Base-by-base conservation (phyloP, 2,797 vertebrate genomes). In the Microctenopoma lineatum region DNA sequence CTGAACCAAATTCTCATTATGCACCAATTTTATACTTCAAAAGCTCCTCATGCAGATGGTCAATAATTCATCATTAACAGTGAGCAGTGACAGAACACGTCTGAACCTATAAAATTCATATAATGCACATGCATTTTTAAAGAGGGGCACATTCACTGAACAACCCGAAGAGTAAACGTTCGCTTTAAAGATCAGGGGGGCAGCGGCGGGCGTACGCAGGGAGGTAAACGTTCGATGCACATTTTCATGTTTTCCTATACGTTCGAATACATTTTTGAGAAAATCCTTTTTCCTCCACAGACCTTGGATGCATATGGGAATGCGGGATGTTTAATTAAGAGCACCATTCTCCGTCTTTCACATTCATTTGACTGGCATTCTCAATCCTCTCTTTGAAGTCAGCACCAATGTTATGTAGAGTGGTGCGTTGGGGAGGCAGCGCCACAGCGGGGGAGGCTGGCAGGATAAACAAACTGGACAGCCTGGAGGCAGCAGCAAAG, bases 401-500 rank as follows among this genome's bases (percentile, higher is more conserved):
- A 54, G 57, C 7, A 52, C 39, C 39, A 52, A 48, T 56, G 75
- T 42, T 76, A 42, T 67, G 70, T 54, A 7, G 57, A 11, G 73
- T 1, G 26, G 10, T 66, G 70, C 51, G 80, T 36, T 50, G 52
- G 72, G 51, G 64, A 84, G 42, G 85, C 77, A 73, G 77, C 73
- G 7, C 47, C 69, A 1, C 70, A 68, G 86, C 70, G 81, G 86
- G 81, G 87, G 87, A 70, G 85, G 83, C 65, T 70, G 71, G 77
- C 70, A 59, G 69, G 78, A 86, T 85, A 83, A 88, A 88, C 84
- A 90, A 80, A 77, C 16, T 68, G 82, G 80, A 87, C 81, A 61
- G 86, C 87, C 88, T 83, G 77, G 66, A 87, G 90, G 90, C 87
- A 85, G 79, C 71, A 73, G 75, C 78, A 67, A 62, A 79, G 41